A percentile compares a stretch with the other conserved stretches of the same genome.
Conservation (phyloP, 2,797 vertebrate species). For the Notolabrus celidotus region DNA sequence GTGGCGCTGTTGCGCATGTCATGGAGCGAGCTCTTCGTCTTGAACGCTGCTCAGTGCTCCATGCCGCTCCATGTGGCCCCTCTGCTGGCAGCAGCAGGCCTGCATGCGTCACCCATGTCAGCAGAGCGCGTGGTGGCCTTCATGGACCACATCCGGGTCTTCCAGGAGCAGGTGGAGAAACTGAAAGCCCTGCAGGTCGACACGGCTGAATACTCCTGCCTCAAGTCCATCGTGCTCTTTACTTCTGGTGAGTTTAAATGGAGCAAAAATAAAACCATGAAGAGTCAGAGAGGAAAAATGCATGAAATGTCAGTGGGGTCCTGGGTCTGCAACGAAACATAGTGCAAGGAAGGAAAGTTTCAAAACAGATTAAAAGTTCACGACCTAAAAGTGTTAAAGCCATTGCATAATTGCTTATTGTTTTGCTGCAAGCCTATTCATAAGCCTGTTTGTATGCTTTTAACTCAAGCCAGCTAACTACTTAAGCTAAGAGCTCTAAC, state of each 20-base stretch:
- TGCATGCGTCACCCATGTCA: slow-evolving; percentile 91
- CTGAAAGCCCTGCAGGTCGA: slow-evolving; percentile 91
- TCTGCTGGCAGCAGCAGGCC: slow-evolving; percentile 88
- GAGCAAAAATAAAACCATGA: not conserved
- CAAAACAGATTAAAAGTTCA: not conserved
- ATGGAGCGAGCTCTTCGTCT: slow-evolving; percentile 92
- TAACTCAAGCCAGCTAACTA: not conserved
- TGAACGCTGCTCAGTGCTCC: slow-evolving; percentile 91
- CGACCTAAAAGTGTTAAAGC: not conserved
- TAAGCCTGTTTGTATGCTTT: not conserved
- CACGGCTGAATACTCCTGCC: slow-evolving; percentile 90
- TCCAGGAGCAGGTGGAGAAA: slow-evolving; percentile 93
- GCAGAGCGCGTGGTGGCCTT: slow-evolving; percentile 90
- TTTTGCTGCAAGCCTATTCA: not conserved
- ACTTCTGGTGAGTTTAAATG: slow-evolving; percentile 86
- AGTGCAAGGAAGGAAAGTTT: not conserved
- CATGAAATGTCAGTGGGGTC: not conserved
- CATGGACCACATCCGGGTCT: slow-evolving; percentile 93
- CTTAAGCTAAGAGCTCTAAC: no score
- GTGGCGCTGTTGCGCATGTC: slow-evolving; percentile 90
- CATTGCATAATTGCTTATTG: not conserved
- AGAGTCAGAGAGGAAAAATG: not conserved
- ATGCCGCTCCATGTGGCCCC: slow-evolving; percentile 91
- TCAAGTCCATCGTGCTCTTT: slow-evolving; percentile 91
- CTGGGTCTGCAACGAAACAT: not conserved